Base-by-base conservation (phyloP, 2,888 invertebrate species). In the Parnassius apollo region DNA sequence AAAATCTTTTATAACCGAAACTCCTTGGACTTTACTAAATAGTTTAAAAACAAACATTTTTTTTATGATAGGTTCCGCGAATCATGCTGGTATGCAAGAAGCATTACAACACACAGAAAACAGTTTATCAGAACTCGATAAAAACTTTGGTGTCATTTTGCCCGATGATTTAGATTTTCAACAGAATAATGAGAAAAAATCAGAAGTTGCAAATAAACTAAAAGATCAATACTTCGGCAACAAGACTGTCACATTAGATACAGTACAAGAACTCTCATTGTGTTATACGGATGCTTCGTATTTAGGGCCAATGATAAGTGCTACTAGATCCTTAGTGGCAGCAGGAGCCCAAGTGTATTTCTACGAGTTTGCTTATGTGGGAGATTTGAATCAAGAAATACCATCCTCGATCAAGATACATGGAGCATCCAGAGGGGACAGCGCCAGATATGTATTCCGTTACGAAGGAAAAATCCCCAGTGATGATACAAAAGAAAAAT, bases 351-450 rank as follows among this genome's bases (percentile, higher is more conserved):
- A 85, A 0, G 92, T 93, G 2, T 94, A 88, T 68, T 83, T 93
- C 70, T 94, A 93, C 69, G 92, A 93, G 68, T 94, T 93, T 71
- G 84, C 89, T 9, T 93, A 88, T 64, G 88, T 91, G 25, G 93
- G 93, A 3, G 73, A 81, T 2, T 70, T 93, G 64, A 93, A 93
- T 11, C 75, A 86, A 44, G 91, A 90, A 64, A 82, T 90, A 58
- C 76, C 81, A 8, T 77, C 88, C 68, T 62, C 92, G 67, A 77
- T 53, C 2, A 78, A 79, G 4, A 67, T 77, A 18, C 62, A 74
- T 0, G 93, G 93, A 0, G 93, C 93, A 3, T 91, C 90, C 42
- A 89, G 92, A 53, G 93, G 93, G 2, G 93, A 93, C 69, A 89
- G 93, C 55, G 73, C 92, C 60, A 91, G 92, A 0, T 93, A 93